phyloP scores from a whole-genome alignment of 2,888 invertebrate species.

The Brenthis daphne region DNA sequence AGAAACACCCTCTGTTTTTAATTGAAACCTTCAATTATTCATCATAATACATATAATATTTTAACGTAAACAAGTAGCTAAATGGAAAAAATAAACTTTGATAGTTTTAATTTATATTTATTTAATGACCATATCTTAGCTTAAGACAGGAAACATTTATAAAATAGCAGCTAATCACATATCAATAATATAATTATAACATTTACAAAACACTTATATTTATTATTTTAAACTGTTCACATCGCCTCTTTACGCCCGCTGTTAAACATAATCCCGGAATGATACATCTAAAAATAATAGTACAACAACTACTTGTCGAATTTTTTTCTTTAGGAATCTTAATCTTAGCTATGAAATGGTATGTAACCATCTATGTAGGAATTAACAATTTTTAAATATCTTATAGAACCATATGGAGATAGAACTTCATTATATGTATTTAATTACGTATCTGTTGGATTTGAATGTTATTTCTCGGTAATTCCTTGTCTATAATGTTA shows the following conservation, averaged over 20 bases:
- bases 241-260: constrained; percentile 47
- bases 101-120: constrained; percentile 66
- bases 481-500: too few species aligned
- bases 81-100: constrained; percentile 19
- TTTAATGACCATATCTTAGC: constrained; percentile 74
- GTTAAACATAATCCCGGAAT: background rate
- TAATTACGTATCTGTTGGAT: too few species aligned
- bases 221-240: constrained; percentile 52
- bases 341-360: background rate
- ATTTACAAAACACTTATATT: constrained; percentile 65
- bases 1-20: background rate
- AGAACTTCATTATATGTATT: too few species aligned
- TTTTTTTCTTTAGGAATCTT: background rate
- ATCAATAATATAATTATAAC: constrained; percentile 72
- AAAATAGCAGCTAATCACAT: constrained; percentile 74
- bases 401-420: too few species aligned
- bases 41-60: too few species aligned
- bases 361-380: too few species aligned
- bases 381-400: too few species aligned
- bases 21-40: too few species aligned
- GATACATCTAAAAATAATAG: background rate
- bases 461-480: too few species aligned
- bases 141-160: constrained; percentile 78
- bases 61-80: background rate
- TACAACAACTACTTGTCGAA: background rate